Evolutionary conservation across 1,140 invertebrate genomes (phyloP).

Genomic region (Plodia interpunctella): DNA sequence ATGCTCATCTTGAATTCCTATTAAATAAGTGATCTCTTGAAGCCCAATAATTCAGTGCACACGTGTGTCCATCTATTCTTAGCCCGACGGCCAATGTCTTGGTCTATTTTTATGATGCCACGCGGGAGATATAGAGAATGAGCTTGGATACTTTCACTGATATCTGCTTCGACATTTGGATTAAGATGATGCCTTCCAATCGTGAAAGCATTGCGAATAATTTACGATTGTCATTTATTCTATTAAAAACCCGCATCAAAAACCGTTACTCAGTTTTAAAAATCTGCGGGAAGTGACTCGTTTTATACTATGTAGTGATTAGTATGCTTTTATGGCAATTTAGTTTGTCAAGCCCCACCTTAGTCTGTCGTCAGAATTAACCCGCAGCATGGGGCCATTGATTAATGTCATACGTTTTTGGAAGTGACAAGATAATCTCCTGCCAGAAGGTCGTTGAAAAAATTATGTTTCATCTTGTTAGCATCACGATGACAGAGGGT

Average conservation of each 20-base stretch:
- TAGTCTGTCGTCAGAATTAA: not conserved
- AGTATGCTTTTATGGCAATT: too few relatives aligned
- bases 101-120: not conserved
- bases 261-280: too few relatives aligned
- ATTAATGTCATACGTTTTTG: not conserved
- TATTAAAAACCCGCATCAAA: too few relatives aligned
- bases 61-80: conserved; percentile 1
- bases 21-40: not conserved
- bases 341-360: too few relatives aligned
- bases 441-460: not conserved
- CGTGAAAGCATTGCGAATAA: too few relatives aligned
- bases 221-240: not conserved
- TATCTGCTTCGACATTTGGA: not conserved
- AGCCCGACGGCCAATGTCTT: conserved; percentile 1
- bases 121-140: not conserved
- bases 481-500: too few relatives aligned
- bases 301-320: too few relatives aligned
- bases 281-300: too few relatives aligned
- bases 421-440: not conserved
- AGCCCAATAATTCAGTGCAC: not conserved
- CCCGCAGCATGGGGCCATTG: not conserved
- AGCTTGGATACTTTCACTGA: not conserved
- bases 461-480: too few relatives aligned
- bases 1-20: not conserved
- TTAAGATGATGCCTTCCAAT: too few relatives aligned